A percentile compares a stretch with the other conserved stretches of the same genome.
These are phyloP conservation scores for Champsocephalus esox DNA, from an alignment of 2,797 vertebrate species.

Conservation along the genomic window DNA sequence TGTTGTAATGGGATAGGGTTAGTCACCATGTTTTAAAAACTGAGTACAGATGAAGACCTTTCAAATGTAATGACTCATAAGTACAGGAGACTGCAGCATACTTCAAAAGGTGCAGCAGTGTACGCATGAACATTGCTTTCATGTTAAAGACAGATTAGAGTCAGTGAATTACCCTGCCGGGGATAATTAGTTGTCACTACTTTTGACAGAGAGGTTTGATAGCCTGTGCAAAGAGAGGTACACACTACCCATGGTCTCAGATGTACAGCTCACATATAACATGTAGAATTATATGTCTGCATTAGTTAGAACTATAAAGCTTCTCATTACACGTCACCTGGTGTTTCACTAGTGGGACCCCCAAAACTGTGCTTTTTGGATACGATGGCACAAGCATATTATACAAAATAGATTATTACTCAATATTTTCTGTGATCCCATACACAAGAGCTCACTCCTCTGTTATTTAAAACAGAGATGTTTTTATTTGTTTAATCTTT, in stretches of 20 bases:
- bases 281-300: not conserved
- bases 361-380: too few relatives aligned
- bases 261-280: not conserved
- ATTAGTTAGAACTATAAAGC: not conserved
- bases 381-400: too few relatives aligned
- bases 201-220: not conserved
- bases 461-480: too few relatives aligned
- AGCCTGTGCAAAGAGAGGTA: constrained; percentile 2
- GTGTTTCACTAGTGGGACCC: not conserved
- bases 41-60: not conserved
- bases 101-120: not conserved
- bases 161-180: too few relatives aligned
- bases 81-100: not conserved
- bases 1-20: not conserved
- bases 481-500: too few relatives aligned
- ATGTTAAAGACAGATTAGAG: not conserved
- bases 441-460: too few relatives aligned
- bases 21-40: not conserved
- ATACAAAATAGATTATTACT: too few relatives aligned
- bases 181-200: constrained; percentile 8
- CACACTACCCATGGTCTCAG: not conserved
- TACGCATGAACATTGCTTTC: constrained; percentile 4
- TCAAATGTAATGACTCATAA: not conserved
- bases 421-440: not conserved
- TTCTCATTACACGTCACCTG: not conserved